phyloP scores from a whole-genome alignment of 2,888 invertebrate genomes.

The Tachina lurida region DNA sequence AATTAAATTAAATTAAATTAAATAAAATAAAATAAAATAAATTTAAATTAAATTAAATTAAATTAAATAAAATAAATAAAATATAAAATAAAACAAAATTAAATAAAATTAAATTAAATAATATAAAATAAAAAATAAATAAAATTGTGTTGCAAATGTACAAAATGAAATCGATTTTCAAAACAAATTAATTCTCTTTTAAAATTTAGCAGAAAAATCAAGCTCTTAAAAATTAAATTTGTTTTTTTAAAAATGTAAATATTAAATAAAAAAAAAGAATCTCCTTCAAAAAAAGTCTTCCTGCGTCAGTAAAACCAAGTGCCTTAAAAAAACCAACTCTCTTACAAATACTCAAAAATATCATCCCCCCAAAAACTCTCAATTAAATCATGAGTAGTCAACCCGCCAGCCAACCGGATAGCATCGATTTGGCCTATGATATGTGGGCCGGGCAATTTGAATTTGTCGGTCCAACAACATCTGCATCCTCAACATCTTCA shows the following conservation, averaged over 20 bases:
- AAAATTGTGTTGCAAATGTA: too few relatives aligned
- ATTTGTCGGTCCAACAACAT: slow-evolving; percentile 86
- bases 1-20: background rate
- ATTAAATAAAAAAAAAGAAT: slow-evolving; percentile 31
- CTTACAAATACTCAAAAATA: slow-evolving; percentile 31
- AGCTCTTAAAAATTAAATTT: background rate
- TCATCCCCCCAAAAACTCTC: slow-evolving; percentile 11
- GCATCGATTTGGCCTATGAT: slow-evolving; percentile 91
- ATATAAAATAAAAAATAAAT: background rate
- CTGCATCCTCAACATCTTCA: slow-evolving; percentile 77
- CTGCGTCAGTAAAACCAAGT: slow-evolving; percentile 16
- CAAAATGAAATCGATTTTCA: background rate
- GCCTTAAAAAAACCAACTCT: slow-evolving; percentile 20
- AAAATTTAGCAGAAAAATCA: slow-evolving; percentile 9
- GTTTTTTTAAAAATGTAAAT: slow-evolving; percentile 35
- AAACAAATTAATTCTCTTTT: background rate
- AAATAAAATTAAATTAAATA: background rate
- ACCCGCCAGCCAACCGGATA: slow-evolving; percentile 84
- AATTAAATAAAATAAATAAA: background rate
- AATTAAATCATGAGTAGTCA: slow-evolving; percentile 81
- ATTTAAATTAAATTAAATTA: background rate
- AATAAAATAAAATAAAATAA: background rate
- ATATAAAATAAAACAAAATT: background rate
- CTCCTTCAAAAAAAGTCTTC: slow-evolving; percentile 59
- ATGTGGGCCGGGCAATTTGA: slow-evolving; percentile 96